A percentile compares a stretch with the other conserved stretches of the same genome.
Conservation (phyloP, 1,140 invertebrate species). For the Aphelinus atriplicis region DNA sequence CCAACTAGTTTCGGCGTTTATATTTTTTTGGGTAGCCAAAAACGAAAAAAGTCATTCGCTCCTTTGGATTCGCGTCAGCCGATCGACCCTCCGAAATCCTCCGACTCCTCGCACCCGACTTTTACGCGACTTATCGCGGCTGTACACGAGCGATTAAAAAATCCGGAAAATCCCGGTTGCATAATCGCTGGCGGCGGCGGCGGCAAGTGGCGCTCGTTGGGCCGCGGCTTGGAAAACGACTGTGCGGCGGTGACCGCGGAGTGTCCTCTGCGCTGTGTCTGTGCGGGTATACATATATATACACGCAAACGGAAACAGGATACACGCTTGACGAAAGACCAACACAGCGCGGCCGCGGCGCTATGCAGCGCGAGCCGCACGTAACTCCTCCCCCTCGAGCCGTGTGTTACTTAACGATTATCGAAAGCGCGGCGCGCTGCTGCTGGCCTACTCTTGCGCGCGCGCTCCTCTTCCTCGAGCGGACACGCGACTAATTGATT, state of each 20-base stretch:
- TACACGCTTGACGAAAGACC: conserved; percentile 62
- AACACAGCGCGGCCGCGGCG: conserved; percentile 42
- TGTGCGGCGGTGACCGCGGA: conserved; percentile 55
- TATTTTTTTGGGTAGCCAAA: too few relatives aligned
- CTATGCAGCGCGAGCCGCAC: conserved; percentile 38
- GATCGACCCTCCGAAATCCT: too few relatives aligned
- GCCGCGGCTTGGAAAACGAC: conserved; percentile 18
- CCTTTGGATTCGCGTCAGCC: too few relatives aligned
- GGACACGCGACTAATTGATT: too few relatives aligned
- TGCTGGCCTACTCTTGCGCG: too few relatives aligned
- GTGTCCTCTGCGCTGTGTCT: conserved; percentile 53
- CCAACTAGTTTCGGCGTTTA: too few relatives aligned
- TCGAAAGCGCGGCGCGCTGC: conserved; percentile 13
- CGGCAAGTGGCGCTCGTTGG: conserved; percentile 36
- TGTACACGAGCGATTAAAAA: conserved; percentile 19
- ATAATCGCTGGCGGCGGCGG: conserved; percentile 19
- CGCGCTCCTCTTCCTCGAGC: too few relatives aligned
- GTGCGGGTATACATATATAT: neutral
- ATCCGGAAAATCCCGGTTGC: conserved; percentile 24
- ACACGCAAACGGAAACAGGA: conserved; percentile 60
- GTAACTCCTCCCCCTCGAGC: conserved; percentile 39
- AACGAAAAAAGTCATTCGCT: too few relatives aligned
- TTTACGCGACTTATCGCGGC: too few relatives aligned
- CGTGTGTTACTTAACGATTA: conserved; percentile 37
- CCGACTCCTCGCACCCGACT: too few relatives aligned